Conservation (phyloP, 2,113 vertebrate genomes). For the Thalassoma bifasciatum region DNA sequence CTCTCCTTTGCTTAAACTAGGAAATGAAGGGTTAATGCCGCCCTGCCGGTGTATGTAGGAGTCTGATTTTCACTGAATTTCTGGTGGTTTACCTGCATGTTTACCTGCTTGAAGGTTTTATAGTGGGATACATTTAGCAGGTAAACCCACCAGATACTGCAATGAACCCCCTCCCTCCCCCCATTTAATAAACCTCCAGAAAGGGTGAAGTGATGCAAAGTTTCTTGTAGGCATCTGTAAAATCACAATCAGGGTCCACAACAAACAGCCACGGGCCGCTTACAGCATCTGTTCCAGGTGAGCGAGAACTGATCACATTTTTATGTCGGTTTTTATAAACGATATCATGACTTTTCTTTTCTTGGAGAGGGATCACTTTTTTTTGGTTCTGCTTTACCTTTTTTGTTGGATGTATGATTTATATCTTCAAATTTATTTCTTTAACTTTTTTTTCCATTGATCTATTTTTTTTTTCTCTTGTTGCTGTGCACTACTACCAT, state of each 20-base stretch:
- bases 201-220: slow-evolving; percentile 47
- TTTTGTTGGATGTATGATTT: slow-evolving; percentile 61
- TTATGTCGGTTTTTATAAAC: slow-evolving; percentile 65
- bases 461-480: slow-evolving; percentile 75
- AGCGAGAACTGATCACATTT: slow-evolving; percentile 68
- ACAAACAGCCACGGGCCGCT: slow-evolving; percentile 68
- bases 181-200: slow-evolving; percentile 20
- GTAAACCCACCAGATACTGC: slow-evolving; percentile 25
- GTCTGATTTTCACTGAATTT: slow-evolving; percentile 25
- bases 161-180: slow-evolving; percentile 13
- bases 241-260: slow-evolving; percentile 67
- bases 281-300: slow-evolving; percentile 63
- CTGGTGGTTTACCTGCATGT: slow-evolving; percentile 19
- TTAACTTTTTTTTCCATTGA: slow-evolving; percentile 44
- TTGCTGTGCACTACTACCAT: slow-evolving; percentile 78
- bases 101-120: slow-evolving; percentile 23
- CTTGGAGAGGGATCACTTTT: slow-evolving; percentile 63
- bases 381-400: slow-evolving; percentile 44
- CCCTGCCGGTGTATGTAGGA: slow-evolving; percentile 21
- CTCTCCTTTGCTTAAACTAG: slow-evolving; percentile 14
- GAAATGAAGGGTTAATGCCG: slow-evolving; percentile 15
- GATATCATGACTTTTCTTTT: slow-evolving; percentile 67
- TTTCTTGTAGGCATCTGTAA: slow-evolving; percentile 36
- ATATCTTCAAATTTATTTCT: slow-evolving; percentile 31
- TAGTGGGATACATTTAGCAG: slow-evolving; percentile 6